Conservation (phyloP, 2,888 invertebrate genomes). For the Zaprionus obscuricornis region DNA sequence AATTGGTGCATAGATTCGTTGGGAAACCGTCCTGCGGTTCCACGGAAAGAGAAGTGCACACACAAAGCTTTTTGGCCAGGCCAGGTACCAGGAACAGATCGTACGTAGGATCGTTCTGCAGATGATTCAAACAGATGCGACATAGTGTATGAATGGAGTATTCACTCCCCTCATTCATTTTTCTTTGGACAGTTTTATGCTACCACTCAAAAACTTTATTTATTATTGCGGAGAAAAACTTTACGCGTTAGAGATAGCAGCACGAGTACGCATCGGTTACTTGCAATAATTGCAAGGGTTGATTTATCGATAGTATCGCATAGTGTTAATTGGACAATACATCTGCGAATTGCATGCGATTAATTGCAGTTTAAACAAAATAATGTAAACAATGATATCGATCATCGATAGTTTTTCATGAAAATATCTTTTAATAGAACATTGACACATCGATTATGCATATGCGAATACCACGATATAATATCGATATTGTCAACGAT, state of each 20-base stretch:
- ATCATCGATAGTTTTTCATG: too few species aligned
- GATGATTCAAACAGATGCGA: constrained; percentile 77
- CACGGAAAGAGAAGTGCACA: constrained; percentile 77
- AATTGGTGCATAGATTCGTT: constrained; percentile 72
- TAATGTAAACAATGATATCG: too few species aligned
- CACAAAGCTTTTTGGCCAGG: constrained; percentile 74
- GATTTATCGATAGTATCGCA: constrained; percentile 21
- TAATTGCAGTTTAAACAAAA: too few species aligned
- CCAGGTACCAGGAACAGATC: constrained; percentile 76
- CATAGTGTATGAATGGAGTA: constrained; percentile 74
- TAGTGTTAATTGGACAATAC: too few species aligned
- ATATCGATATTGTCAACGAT: too few species aligned
- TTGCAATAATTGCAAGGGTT: not conserved
- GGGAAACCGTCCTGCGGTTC: constrained; percentile 80
- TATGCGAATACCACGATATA: too few species aligned
- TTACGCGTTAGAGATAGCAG: constrained; percentile 33
- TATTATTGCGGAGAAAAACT: constrained; percentile 25
- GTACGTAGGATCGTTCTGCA: constrained; percentile 58
- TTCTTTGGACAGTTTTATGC: constrained; percentile 28
- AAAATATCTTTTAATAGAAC: too few species aligned
- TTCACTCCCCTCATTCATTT: constrained; percentile 54
- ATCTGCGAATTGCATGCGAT: too few species aligned
- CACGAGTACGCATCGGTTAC: constrained; percentile 29
- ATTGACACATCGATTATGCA: too few species aligned
- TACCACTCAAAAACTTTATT: constrained; percentile 8